Evolutionary conservation across 92 coral and sea anemone species (phyloP), one percentile per base, ranked within the genome.

Genomic region (Zoanthus gigantus): DNA sequence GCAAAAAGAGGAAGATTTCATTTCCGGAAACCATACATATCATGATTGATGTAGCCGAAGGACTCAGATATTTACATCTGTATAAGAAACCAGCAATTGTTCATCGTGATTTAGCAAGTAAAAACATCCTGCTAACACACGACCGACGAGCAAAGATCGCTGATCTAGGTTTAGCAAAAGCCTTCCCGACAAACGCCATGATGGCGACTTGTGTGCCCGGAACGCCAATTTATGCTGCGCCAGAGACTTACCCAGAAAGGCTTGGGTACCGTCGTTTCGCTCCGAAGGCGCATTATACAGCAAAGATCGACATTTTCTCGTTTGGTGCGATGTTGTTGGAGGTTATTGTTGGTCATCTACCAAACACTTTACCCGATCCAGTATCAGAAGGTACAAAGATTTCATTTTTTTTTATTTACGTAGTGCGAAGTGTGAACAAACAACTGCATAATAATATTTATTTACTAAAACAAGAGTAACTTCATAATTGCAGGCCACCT

Each of bases 291-390:
- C 89, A 46, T 73, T 95, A 95, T 85, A 93, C 93, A 16, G 92
- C 90, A 56, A 93, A 95, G 91, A 71, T 95, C 84, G 98, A 95
- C 86, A 93, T 95, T 65, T 95, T 95, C 81, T 95, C 98, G 79
- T 95, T 90, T 83, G 98, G 98, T 9, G 98, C 92, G 6, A 13
- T 95, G 78, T 63, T 95, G 85, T 47, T 95, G 74, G 98, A 95
- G 81, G 86, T 92, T 56, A 95, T 95, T 23, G 91, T 95, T n/a
- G 98, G 98, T 2, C 94, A 94, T 73, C 86, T 92, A 17, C 97
- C 97, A 30, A 83, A 76, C 54, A 5, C 0, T 9, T 68, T 94
- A 53, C 96, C 93, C 1, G 92, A 88, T 54, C 95, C 96, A 4
- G 69, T 88, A 17, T 54, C 88, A 3, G 88, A 86, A 89, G 94